These are phyloP conservation scores for Gobio gobio DNA, from an alignment of 2,113 vertebrate species.

Conservation along the genomic window DNA sequence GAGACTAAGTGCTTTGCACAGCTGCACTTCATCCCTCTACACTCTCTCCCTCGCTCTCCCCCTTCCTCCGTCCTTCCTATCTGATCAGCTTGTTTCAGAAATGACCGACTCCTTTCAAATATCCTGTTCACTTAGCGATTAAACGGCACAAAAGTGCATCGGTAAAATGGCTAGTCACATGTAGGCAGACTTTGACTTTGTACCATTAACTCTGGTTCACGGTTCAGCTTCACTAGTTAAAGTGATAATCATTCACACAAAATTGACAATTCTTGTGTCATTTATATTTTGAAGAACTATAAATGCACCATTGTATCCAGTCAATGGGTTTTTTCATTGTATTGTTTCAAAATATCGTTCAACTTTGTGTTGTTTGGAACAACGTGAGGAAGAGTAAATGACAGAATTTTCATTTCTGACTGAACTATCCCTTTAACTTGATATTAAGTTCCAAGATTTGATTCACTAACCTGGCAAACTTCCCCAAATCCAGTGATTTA, in stretches of 20 bases:
- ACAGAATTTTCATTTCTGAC: not conserved
- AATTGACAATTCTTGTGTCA: not conserved
- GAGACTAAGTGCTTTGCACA: slow-evolving; percentile 54
- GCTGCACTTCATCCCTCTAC: slow-evolving; percentile 51
- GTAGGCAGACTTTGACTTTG: not conserved
- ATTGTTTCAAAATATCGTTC: not conserved
- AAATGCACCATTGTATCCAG: too few species aligned
- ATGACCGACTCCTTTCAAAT: slow-evolving; percentile 26
- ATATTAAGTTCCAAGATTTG: not conserved
- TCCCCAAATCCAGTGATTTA: not conserved
- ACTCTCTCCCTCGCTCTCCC: slow-evolving; percentile 17
- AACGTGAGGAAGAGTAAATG: not conserved
- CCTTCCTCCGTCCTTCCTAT: slow-evolving; percentile 1
- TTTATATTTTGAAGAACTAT: not conserved
- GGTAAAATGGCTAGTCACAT: slow-evolving; percentile 5
- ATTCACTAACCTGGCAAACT: not conserved
- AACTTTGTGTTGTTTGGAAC: not conserved
- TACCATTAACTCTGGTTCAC: not conserved
- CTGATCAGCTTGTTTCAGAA: slow-evolving; percentile 31
- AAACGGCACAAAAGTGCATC: not conserved
- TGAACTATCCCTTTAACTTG: not conserved
- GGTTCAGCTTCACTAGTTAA: not conserved
- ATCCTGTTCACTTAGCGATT: slow-evolving; percentile 7
- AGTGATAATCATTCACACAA: not conserved
- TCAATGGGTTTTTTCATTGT: not conserved